These are phyloP conservation scores for Lycaon pictus DNA, from an alignment of 2,113 vertebrate genomes.

Conservation along the genomic window DNA sequence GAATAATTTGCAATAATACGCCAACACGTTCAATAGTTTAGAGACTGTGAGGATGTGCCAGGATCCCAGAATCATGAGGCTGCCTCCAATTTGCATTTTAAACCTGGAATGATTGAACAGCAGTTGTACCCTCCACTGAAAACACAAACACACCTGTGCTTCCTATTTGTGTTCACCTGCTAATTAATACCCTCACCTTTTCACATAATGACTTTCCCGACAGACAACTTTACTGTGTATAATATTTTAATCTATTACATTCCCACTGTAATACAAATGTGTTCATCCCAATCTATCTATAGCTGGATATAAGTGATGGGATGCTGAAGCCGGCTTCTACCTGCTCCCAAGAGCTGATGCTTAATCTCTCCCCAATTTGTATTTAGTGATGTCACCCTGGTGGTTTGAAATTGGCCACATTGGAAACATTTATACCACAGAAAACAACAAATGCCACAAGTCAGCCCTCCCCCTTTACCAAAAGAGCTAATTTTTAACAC, in stretches of 20 bases:
- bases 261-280: not conserved
- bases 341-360: not conserved
- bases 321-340: too few species aligned
- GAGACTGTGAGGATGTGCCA: not conserved
- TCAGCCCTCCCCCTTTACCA: too few species aligned
- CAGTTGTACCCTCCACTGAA: not conserved
- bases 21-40: not conserved
- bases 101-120: not conserved
- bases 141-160: slow-evolving; percentile 74
- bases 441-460: not conserved
- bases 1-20: slow-evolving; percentile 25
- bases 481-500: not conserved
- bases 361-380: not conserved
- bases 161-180: slow-evolving; percentile 58
- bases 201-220: not conserved
- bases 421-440: not conserved
- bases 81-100: not conserved
- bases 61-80: not conserved
- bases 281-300: not conserved
- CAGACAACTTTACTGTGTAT: not conserved
- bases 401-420: not conserved
- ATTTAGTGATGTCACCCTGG: not conserved
- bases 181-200: not conserved
- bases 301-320: not conserved
- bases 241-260: slow-evolving; percentile 25